A percentile compares a stretch with the other conserved stretches of the same genome.
Conservation (phyloP, 2,888 invertebrate genomes). For the Andrena flavipes region DNA sequence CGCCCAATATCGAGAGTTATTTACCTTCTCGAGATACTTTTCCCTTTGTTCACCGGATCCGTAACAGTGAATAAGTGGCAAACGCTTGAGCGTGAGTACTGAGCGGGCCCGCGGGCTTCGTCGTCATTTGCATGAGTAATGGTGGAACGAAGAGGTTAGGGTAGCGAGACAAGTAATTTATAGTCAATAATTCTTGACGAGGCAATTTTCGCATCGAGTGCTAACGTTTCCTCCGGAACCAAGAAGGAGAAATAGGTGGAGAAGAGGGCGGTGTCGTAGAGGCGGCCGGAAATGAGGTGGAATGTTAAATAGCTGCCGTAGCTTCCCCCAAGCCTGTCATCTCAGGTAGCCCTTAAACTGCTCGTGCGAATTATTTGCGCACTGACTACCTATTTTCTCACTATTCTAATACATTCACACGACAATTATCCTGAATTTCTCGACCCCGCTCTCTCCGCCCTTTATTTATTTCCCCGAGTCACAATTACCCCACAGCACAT, state of each 20-base stretch:
- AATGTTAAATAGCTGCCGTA: slow-evolving; percentile 78
- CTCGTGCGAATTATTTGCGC: slow-evolving; percentile 50
- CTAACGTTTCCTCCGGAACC: slow-evolving; percentile 73
- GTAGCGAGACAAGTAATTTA: slow-evolving; percentile 78
- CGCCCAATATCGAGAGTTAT: slow-evolving; percentile 64
- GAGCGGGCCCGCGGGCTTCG: slow-evolving; percentile 62
- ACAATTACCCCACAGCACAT: too few species aligned
- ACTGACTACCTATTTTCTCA: slow-evolving; percentile 29
- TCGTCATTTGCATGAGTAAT: slow-evolving; percentile 80
- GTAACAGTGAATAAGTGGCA: slow-evolving; percentile 69
- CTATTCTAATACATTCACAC: slow-evolving; percentile 19
- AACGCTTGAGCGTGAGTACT: slow-evolving; percentile 53
- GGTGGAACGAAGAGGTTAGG: slow-evolving; percentile 70
- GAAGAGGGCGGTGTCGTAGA: slow-evolving; percentile 51
- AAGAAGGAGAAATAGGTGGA: slow-evolving; percentile 51
- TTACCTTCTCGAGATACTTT: slow-evolving; percentile 49
- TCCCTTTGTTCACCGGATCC: slow-evolving; percentile 50
- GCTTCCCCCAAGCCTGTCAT: slow-evolving; percentile 57
- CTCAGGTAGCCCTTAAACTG: slow-evolving; percentile 60
- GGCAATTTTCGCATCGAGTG: slow-evolving; percentile 81
- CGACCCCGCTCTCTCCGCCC: not conserved
- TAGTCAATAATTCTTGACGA: slow-evolving; percentile 81
- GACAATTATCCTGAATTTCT: slow-evolving; percentile 18
- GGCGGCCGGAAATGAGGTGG: slow-evolving; percentile 77
- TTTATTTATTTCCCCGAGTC: not conserved